A percentile compares a stretch with the other conserved stretches of the same genome.
These are phyloP conservation scores for Aquatica leii DNA, from an alignment of 2,888 invertebrate genomes.

Conservation along the genomic window DNA sequence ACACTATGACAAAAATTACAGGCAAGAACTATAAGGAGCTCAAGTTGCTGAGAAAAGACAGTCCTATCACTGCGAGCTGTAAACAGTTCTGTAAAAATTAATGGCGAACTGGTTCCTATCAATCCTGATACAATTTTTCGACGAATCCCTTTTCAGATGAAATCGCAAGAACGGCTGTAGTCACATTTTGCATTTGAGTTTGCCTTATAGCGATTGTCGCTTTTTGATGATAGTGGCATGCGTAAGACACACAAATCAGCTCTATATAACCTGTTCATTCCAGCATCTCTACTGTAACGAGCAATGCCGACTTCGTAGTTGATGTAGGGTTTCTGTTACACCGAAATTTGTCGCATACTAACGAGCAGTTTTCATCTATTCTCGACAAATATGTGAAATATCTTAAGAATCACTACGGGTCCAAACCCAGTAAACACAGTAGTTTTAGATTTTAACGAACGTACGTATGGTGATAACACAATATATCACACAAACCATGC, in stretches of 20 bases:
- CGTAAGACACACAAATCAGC: not conserved
- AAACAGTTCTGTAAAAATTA: too few species aligned
- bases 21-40: not conserved
- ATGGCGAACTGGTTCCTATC: not conserved
- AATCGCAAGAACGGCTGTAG: not conserved
- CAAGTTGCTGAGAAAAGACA: conserved; percentile 1
- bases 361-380: too few species aligned
- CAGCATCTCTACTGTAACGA: not conserved
- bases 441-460: too few species aligned
- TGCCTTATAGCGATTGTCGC: not conserved
- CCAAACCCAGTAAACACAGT: too few species aligned
- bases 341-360: too few species aligned
- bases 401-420: too few species aligned
- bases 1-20: not conserved
- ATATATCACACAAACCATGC: too few species aligned
- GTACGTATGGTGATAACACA: too few species aligned
- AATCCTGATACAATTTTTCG: not conserved
- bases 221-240: not conserved
- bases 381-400: too few species aligned
- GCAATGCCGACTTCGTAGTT: too few species aligned
- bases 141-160: not conserved
- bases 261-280: not conserved
- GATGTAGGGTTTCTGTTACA: not conserved
- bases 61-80: too few species aligned
- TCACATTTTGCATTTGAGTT: not conserved